A percentile compares a stretch with the other conserved stretches of the same genome.
phyloP scores from a whole-genome alignment of 2,113 vertebrate genomes.

The Lepus americanus region DNA sequence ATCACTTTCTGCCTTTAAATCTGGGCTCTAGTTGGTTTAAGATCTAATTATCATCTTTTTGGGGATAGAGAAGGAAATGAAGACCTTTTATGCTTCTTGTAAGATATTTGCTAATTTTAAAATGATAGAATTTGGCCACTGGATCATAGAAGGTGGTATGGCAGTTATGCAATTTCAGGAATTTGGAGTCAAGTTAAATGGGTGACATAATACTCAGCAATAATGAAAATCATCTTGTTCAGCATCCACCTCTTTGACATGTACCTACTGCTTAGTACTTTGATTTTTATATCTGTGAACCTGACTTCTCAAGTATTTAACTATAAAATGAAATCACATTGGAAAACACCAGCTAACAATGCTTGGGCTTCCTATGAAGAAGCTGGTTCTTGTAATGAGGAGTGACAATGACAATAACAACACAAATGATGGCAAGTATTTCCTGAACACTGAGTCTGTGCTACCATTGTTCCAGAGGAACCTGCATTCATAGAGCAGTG shows the following conservation, averaged over 20 bases:
- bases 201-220: neutral
- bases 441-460: neutral
- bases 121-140: neutral
- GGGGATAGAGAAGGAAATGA: neutral
- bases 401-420: neutral
- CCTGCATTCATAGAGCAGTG: neutral
- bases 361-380: neutral
- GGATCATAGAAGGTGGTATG: neutral
- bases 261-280: neutral
- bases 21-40: neutral
- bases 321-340: neutral
- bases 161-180: neutral
- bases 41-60: neutral
- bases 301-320: neutral
- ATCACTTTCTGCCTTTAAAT: neutral
- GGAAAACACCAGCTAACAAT: conserved; percentile 14
- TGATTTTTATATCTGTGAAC: neutral
- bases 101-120: neutral
- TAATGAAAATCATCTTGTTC: neutral
- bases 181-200: neutral
- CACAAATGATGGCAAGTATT: neutral
- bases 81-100: neutral
- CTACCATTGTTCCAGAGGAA: neutral
- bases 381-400: neutral
- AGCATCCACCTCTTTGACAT: neutral